Evolutionary conservation across 2,113 vertebrate genomes (phyloP).

Genomic region (Leptosomus discolor): DNA sequence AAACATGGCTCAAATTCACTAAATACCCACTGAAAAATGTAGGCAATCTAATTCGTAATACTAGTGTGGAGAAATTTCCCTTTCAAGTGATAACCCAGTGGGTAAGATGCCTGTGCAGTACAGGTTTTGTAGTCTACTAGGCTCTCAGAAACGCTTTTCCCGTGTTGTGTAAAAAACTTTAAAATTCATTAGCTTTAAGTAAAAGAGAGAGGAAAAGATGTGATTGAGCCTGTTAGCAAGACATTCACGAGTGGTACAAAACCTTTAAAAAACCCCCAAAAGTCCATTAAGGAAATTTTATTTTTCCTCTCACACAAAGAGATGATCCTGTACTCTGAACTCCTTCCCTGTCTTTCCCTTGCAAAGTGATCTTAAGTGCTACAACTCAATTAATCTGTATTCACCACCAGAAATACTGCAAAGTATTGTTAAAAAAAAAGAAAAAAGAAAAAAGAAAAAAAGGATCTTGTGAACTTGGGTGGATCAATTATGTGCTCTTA

Average conservation of each 20-base stretch:
- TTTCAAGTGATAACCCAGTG: not conserved
- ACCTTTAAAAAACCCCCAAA: rapidly evolving
- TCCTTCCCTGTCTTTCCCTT: not conserved
- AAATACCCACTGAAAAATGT: not conserved
- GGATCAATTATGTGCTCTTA: not conserved
- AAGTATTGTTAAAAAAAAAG: not conserved
- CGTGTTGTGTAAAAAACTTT: not conserved
- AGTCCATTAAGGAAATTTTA: not conserved
- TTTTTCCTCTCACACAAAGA: not conserved
- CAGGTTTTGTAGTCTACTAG: not conserved
- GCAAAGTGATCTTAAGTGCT: not conserved
- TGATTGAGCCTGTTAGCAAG: not conserved
- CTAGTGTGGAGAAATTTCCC: not conserved
- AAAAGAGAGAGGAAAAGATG: not conserved
- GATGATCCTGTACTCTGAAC: not conserved
- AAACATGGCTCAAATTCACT: not conserved
- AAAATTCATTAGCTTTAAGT: not conserved
- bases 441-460: no score
- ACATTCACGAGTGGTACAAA: not conserved
- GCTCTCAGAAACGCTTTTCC: not conserved
- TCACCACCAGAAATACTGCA: not conserved
- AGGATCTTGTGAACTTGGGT: not conserved
- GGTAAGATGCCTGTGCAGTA: not conserved
- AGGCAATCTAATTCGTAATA: not conserved
- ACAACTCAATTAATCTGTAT: not conserved